These are phyloP conservation scores for Prionchulus punctatus DNA, from an alignment of 2,888 invertebrate genomes.

Conservation along the genomic window DNA sequence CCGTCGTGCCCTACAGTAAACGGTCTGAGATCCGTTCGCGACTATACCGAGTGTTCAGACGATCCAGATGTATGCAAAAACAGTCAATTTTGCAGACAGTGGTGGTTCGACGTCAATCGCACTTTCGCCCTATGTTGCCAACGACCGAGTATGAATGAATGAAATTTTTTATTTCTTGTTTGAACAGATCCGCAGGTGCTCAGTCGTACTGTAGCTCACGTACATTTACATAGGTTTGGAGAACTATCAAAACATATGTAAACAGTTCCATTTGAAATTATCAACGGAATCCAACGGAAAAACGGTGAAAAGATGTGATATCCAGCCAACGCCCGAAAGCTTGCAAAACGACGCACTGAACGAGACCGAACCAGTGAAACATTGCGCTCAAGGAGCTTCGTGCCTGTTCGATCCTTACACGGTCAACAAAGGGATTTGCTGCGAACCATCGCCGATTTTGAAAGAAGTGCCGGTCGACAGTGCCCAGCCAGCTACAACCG, in stretches of 20 bases:
- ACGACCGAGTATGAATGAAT: conserved; percentile 14
- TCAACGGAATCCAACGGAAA: conserved; percentile 5
- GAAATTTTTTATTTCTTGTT: too few relatives aligned
- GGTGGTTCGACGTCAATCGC: conserved; percentile 13
- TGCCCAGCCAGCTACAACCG: too few relatives aligned
- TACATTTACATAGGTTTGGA: too few relatives aligned
- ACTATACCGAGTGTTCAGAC: conserved; percentile 11
- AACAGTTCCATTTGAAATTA: conserved; percentile 13
- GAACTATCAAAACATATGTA: conserved; percentile 13
- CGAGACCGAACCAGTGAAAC: neutral
- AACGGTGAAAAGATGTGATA: neutral
- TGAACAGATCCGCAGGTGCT: too few relatives aligned
- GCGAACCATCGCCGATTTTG: too few relatives aligned
- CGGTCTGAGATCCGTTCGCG: conserved; percentile 9
- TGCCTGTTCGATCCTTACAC: conserved; percentile 15
- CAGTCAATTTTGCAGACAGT: conserved; percentile 13
- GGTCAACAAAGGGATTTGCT: conserved; percentile 14
- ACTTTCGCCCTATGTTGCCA: conserved; percentile 14
- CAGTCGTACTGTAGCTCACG: too few relatives aligned
- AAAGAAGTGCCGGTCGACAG: too few relatives aligned
- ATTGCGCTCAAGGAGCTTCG: conserved; percentile 13
- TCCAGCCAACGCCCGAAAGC: neutral
- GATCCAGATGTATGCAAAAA: conserved; percentile 7
- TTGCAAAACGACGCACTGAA: conserved; percentile 1
- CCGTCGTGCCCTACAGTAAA: conserved; percentile 13